Evolutionary conservation across 2,797 vertebrate species (phyloP).

Genomic region (Podarcis siculus): DNA sequence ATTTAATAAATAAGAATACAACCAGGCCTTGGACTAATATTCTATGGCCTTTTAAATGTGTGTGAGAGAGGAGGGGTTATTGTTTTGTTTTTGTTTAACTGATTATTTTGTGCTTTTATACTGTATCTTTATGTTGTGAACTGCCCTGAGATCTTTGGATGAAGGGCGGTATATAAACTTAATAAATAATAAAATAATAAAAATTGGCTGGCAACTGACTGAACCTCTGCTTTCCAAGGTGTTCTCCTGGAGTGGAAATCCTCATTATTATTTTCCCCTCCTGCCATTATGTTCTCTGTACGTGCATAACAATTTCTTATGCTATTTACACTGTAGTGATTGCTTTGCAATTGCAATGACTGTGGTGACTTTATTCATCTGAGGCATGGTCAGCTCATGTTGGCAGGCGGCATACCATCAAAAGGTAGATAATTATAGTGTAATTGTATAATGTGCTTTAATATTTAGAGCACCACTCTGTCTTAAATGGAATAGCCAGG

Average conservation of each 20-base stretch:
- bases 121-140: too few relatives aligned
- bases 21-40: too few relatives aligned
- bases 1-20: background rate
- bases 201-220: background rate
- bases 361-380: slow-evolving; percentile 29
- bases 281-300: background rate
- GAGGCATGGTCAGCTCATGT: background rate
- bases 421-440: background rate
- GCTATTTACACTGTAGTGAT: slow-evolving; percentile 10
- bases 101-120: too few relatives aligned
- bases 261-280: background rate
- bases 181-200: too few relatives aligned
- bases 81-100: too few relatives aligned
- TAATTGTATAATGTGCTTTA: slow-evolving; percentile 5
- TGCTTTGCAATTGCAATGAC: slow-evolving; percentile 3
- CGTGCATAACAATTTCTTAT: background rate
- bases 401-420: background rate
- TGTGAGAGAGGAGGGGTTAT: too few relatives aligned
- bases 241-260: background rate
- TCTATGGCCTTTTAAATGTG: too few relatives aligned
- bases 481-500: background rate
- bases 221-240: background rate
- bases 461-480: background rate
- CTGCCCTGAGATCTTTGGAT: too few relatives aligned
- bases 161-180: too few relatives aligned